These are phyloP conservation scores for Vulpes vulpes DNA, from an alignment of 2,113 vertebrate genomes.

Conservation along the genomic window DNA sequence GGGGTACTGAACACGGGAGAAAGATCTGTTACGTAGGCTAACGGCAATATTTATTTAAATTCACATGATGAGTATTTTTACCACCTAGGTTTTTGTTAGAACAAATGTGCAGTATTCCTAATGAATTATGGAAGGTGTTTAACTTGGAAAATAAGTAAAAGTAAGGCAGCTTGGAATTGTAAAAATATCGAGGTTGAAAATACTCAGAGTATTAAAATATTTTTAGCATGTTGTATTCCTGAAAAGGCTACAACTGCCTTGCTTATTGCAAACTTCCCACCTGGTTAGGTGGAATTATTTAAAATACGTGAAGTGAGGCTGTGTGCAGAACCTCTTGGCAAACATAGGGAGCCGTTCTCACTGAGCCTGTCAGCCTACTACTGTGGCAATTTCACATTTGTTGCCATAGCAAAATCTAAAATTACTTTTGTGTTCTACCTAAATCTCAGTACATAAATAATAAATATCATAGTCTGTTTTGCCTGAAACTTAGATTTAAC, in stretches of 20 bases:
- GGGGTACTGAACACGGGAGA: not conserved
- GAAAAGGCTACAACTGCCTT: not conserved
- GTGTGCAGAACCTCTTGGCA: not conserved
- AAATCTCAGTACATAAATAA: constrained; percentile 66
- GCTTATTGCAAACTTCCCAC: not conserved
- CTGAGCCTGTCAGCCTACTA: not conserved
- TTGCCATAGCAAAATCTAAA: constrained; percentile 69
- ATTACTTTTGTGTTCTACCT: constrained; percentile 44
- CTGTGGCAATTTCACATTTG: constrained; percentile 27
- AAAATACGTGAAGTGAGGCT: constrained; percentile 67
- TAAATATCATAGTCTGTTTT: constrained; percentile 28
- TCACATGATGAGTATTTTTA: not conserved
- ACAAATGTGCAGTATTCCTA: not conserved
- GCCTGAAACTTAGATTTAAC: constrained; percentile 51
- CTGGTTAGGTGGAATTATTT: constrained; percentile 53
- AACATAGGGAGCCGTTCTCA: not conserved
- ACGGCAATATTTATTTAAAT: not conserved
- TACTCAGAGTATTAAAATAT: not conserved
- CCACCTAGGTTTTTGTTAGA: not conserved
- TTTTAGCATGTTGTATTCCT: constrained; percentile 28
- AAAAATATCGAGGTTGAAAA: constrained; percentile 19
- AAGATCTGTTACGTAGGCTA: not conserved
- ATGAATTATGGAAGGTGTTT: not conserved
- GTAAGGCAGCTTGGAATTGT: not conserved
- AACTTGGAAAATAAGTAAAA: constrained; percentile 21